These are phyloP conservation scores for Euclidia mi DNA, from an alignment of 2,888 invertebrate species.

Conservation along the genomic window DNA sequence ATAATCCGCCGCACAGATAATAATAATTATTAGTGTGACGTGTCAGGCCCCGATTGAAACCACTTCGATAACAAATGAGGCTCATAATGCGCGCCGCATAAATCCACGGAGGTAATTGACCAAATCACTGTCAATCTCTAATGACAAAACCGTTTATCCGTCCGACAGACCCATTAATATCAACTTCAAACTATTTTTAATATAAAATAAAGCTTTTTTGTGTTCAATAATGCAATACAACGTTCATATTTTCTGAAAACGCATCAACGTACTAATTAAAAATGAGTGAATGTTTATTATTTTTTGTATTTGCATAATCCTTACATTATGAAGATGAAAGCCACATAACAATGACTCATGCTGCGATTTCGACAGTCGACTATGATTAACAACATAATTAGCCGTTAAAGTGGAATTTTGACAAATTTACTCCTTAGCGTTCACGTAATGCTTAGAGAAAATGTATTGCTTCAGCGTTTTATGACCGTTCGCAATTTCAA, in stretches of 20 bases:
- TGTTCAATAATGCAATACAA: conserved; percentile 17
- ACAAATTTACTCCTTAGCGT: conserved; percentile 19
- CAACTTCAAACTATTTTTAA: conserved; percentile 28
- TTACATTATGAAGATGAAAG: conserved; percentile 52
- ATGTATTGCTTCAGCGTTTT: conserved; percentile 11
- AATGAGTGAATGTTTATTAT: conserved; percentile 47
- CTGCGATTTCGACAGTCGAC: too few species aligned
- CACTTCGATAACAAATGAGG: conserved; percentile 48
- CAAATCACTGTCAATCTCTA: conserved; percentile 56
- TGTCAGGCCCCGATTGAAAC: conserved; percentile 45
- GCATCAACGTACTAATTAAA: conserved; percentile 32
- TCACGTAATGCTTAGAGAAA: conserved; percentile 6
- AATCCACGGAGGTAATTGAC: conserved; percentile 47
- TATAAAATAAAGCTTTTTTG: conserved; percentile 15
- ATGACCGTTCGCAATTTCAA: conserved; percentile 8
- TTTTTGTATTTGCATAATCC: conserved; percentile 52
- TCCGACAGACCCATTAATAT: conserved; percentile 40
- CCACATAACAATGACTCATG: too few species aligned
- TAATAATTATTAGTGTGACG: conserved; percentile 40
- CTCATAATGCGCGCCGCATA: conserved; percentile 49
- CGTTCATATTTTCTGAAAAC: conserved; percentile 26
- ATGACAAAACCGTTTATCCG: conserved; percentile 51
- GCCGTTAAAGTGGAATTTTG: conserved; percentile 21
- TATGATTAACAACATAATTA: too few species aligned
- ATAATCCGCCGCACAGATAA: conserved; percentile 33